These are phyloP conservation scores for Manis javanica DNA, from an alignment of 2,797 vertebrate species.

Conservation along the genomic window DNA sequence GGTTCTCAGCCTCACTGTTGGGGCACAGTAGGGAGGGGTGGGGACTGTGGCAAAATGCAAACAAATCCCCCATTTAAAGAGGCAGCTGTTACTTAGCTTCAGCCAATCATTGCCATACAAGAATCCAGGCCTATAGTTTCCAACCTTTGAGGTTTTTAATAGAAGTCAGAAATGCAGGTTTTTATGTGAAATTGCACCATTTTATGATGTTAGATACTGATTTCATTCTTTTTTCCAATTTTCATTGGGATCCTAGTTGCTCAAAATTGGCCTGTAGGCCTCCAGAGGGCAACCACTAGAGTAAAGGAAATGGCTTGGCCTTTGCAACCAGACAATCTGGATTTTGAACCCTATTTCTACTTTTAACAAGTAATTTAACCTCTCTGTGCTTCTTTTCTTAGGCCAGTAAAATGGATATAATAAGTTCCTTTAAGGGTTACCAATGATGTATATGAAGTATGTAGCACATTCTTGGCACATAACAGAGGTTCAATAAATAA, in stretches of 20 bases:
- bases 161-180: neutral
- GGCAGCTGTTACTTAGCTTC: neutral
- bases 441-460: neutral
- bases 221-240: neutral
- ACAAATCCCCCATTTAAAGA: neutral
- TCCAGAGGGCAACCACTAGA: neutral
- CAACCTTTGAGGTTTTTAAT: neutral
- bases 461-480: neutral
- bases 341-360: neutral
- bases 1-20: neutral
- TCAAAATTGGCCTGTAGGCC: neutral
- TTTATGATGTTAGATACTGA: neutral
- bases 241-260: neutral
- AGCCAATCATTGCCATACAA: neutral
- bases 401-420: neutral
- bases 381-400: constrained; percentile 2
- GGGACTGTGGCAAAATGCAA: neutral
- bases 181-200: neutral
- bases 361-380: neutral
- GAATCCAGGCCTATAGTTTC: neutral
- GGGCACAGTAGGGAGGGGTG: neutral
- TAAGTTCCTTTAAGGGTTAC: neutral
- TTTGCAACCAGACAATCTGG: neutral
- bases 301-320: neutral
- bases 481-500: neutral